Evolutionary conservation across 2,888 invertebrate species (phyloP), one percentile per base, ranked within the genome.

Genomic region (Thera britannica): DNA sequence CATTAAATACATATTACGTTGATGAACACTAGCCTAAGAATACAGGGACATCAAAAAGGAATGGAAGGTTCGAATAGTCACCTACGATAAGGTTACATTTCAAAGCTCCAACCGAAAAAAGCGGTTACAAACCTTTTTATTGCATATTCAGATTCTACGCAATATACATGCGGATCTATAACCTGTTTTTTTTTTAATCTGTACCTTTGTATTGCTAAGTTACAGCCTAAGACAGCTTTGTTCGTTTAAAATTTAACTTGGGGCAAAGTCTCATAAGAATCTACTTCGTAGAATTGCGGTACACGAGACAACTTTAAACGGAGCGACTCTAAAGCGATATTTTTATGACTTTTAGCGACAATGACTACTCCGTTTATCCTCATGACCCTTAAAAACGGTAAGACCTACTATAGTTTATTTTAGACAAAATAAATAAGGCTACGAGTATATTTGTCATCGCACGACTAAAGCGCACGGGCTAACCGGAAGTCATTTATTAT

Each of bases 11-110:
- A 23, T 41, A 36, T 2, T 51, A 38, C 7, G 12, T 59, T 51
- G 38, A 48, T 59, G 36, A 59, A 36, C 35, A 59, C 36, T 36
- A 36, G 38, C 12, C 38, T 7, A 54, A 59, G 9, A 49, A 59
- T 65, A 61, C 60, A 62, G 51, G 60, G 23, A 23, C 23, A 23
- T 23, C 23, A 23, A 62, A 67, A 65, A 70, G 68, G 67, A 70
- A 70, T 72, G 67, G 63, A 68, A 62, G 70, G 68, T 66, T 64
- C 57, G 48, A 49, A 36, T 57, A 23, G 23, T 23, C 23, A 23
- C 23, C 23, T 23, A 23, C 23, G 23, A 23, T 23, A 23, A 23
- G 23, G 23, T 23, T 23, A 23, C 23, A 23, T 23, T 23, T 23
- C 23, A 23, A 23, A 0, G 23, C 23, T 23, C 23, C 23, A 23